Evolutionary conservation across 2,797 vertebrate species (phyloP), one percentile per base, ranked within the genome.

Genomic region (Eupleurogrammus muticus): DNA sequence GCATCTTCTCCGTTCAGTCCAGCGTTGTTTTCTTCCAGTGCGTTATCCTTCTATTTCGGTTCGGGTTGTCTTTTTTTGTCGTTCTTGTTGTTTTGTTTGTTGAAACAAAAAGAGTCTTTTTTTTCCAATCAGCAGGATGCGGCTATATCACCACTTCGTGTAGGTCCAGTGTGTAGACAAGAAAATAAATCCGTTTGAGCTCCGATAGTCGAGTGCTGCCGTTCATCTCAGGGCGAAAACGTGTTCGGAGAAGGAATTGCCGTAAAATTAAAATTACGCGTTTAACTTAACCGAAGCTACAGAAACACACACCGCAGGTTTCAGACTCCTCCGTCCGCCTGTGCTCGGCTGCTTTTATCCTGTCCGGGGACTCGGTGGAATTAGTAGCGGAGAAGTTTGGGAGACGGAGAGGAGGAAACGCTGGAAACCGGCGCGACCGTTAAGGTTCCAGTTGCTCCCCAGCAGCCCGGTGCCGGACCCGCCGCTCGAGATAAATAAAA

Each of bases 161-260:
- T 81, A 81, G 86, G 69, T 90, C 90, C 90, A 74, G 89, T 85
- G 89, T 85, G 85, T 67, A 82, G 73, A 87, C 66, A 57, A 63
- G 70, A 61, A 70, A 65, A 84, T 58, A 67, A 79, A 75, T 77
- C 81, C 77, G 59, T 48, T 61, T 16, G 66, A 24, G 74, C 67
- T 44, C 71, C 66, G 52, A 74, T 14, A 52, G 57, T 66, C 50
- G 70, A 75, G 62, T 74, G 57, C 78, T 85, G 66, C 86, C 75
- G 70, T 85, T 92, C 90, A 92, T 90, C 75, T 71, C 82, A 55
- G 66, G 55, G 5, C 9, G 16, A 24, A n/a, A 83, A 49, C 1
- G 62, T 10, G 61, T 32, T 49, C 32, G 21, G 34, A 1, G 19
- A 17, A 23, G 9, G 21, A 52, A 38, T 23, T 50, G 40, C 0